Base-by-base conservation (phyloP, 2,797 vertebrate genomes). In the Thalassophryne amazonica region DNA sequence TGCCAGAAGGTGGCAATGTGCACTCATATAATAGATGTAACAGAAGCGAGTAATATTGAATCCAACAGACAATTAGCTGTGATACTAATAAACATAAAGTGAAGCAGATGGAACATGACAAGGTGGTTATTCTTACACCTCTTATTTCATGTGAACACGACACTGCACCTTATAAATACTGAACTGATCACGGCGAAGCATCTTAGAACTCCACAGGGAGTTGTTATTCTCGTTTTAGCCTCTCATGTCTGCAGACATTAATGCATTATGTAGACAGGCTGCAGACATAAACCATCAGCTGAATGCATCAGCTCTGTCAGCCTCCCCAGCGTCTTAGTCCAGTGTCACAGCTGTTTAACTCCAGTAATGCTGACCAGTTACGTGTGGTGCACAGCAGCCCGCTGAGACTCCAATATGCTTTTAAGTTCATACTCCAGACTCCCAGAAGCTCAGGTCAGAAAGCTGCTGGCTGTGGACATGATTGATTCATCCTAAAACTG, bases 331-430 rank as follows among this genome's bases (percentile, higher is more conserved):
- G 68, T 59, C 48, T 49, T 6, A 20, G 63, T 62, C 60, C 45
- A 37, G 74, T 78, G 76, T 79, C 79, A 74, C 79, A 78, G 66
- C 76, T 77, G 72, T 73, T 83, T 80, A 78, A 81, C 74, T 78
- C 69, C 50, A 73, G 69, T 76, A 73, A 79, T 68, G 34, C 69
- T 6, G 10, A 53, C 54, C 69, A 83, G 83, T 83, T 72, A 78
- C 66, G 19, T 40, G 34, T 33, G 48, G 57, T 73, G 69, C 61
- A 31, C 38, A 63, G 53, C 3, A 1, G 69, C 61, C 61, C 76
- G 53, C 62, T 67, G 77, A 76, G 81, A 66, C 37, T 39, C 37
- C 24, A 38, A 19, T 9, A 19, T 9, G 22, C 41, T 57, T 52
- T 21, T 13, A 30, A 67, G 73, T 70, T 75, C 60, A 60, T 19